Evolutionary conservation across 2,888 invertebrate species (phyloP).

Genomic region (Drosophila bunnanda): DNA sequence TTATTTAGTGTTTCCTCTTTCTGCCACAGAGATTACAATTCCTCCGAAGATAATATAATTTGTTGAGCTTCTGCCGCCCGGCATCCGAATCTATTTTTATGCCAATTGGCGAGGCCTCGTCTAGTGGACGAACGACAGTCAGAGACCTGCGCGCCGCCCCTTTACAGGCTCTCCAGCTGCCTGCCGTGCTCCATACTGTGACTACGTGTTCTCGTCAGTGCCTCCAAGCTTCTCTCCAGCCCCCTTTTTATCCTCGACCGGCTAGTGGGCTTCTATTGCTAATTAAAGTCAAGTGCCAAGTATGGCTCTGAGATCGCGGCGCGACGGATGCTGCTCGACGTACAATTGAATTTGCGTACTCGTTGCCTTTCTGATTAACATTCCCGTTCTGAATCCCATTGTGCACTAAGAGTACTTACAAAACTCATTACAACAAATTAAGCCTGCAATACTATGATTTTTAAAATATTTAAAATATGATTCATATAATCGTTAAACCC

Average conservation of each 20-base stretch:
- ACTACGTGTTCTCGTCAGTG: conserved; percentile 29
- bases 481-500: not conserved
- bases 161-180: conserved; percentile 41
- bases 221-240: not conserved
- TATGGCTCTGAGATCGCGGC: conserved; percentile 17
- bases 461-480: not conserved
- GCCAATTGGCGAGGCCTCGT: conserved; percentile 68
- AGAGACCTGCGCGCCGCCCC: conserved; percentile 50
- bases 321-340: conserved; percentile 8
- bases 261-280: conserved; percentile 34
- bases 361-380: conserved; percentile 46
- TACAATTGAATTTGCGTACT: conserved; percentile 31
- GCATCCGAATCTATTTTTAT: conserved; percentile 69
- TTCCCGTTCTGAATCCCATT: conserved; percentile 29
- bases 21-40: conserved; percentile 23
- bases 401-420: conserved; percentile 7
- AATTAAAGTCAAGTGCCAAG: conserved; percentile 46
- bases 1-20: conserved; percentile 28
- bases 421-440: not conserved
- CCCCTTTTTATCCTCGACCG: conserved; percentile 10
- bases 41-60: conserved; percentile 23
- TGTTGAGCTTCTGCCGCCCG: conserved; percentile 35
- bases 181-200: conserved; percentile 7
- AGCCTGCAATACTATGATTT: not conserved
- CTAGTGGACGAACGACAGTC: conserved; percentile 38